Evolutionary conservation across 2,888 invertebrate genomes (phyloP).

Genomic region (Scaeva pyrastri): DNA sequence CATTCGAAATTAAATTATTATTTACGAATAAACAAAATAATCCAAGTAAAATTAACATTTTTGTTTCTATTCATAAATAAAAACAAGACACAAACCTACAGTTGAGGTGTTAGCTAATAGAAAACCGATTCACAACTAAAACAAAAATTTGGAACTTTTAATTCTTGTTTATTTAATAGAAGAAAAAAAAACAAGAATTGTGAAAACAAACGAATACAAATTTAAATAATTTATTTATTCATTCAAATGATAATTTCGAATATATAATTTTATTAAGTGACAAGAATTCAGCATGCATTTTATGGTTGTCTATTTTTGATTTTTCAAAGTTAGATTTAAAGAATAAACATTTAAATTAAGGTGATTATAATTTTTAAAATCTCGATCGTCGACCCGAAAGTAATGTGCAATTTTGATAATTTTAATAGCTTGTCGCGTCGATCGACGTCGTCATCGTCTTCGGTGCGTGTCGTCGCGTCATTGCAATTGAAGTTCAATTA

Average conservation of each 20-base stretch:
- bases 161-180: conserved; percentile 8
- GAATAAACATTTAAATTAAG: conserved; percentile 9
- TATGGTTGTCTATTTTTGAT: not conserved
- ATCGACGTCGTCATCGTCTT: no score
- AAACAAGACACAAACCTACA: not conserved
- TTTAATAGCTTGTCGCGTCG: not conserved
- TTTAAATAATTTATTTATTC: conserved; percentile 26
- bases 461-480: no score
- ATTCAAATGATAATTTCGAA: conserved; percentile 4
- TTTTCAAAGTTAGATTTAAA: conserved; percentile 4
- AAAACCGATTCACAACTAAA: not conserved
- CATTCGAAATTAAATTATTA: conserved; percentile 1
- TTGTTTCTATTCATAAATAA: not conserved
- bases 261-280: not conserved
- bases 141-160: not conserved
- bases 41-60: conserved; percentile 6
- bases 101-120: not conserved
- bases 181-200: not conserved
- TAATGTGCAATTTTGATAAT: no score
- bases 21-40: conserved; percentile 9
- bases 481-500: no score
- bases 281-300: not conserved
- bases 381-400: not conserved
- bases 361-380: conserved; percentile 5
- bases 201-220: not conserved